Base-by-base conservation (phyloP, 2,888 invertebrate species). In the Taphrorychus bicolor region DNA sequence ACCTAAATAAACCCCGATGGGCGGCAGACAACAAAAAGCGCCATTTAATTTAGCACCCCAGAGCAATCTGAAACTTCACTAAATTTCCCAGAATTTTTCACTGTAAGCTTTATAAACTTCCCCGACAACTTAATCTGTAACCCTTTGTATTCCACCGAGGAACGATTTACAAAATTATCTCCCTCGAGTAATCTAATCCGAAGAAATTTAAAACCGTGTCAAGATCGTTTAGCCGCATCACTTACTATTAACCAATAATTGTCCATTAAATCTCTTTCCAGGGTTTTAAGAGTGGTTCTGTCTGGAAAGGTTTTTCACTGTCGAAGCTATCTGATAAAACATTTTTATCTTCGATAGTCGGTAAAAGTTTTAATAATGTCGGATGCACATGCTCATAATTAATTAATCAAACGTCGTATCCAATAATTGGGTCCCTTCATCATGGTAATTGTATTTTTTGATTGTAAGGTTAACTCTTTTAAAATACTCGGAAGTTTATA, bases 171-270 rank as follows among this genome's bases (percentile, higher is more conserved):
- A 17, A 65, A 65, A 59, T 59, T 65, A 58, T 64, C 51, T 42
- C 59, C 53, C 53, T 54, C 51, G 48, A 61, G 57, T 66, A 61
- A 61, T 57, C 60, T 60, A 60, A 61, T 57, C 60, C 66, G 16
- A 41, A 61, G 61, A 66, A 66, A 66, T 60, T 66, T 66, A 66
- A 60, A 61, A 61, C 57, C 57, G 41, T 57, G 66, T 66, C 66
- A 66, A 52, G 61, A 61, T 42, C 49, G 60, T 61, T 66, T 66
- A 61, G 41, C 60, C 57, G 66, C 66, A 52, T 66, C 66, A 57
- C 52, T 61, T 60, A 61, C 66, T 57, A 61, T 66, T 66, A 66
- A 66, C 66, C 66, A 66, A 66, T 66, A 60, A 66, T 56, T 61
- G 66, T 66, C 66, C 66, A 66, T 66, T 60, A 61, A 66, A 42